Percentiles rank a stretch among this genome's conserved stretches.
Conservation (phyloP, 2,797 vertebrate genomes). For the Chiloscyllium punctatum region DNA sequence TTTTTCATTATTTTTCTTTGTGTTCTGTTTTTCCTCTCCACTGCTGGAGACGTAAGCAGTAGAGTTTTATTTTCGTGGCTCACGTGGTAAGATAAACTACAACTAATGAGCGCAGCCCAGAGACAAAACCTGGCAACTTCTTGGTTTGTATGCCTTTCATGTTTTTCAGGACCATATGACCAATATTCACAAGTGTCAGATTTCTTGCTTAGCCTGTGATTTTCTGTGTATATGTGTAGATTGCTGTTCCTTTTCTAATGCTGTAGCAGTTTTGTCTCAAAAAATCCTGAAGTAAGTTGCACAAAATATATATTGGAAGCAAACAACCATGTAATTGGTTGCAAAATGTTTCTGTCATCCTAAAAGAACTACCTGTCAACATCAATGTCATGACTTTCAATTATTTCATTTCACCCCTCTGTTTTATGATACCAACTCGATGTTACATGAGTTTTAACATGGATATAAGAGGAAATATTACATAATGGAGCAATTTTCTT, state of each 20-base stretch:
- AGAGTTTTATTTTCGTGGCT: too few relatives aligned
- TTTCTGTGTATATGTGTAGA: neutral
- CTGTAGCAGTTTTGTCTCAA: neutral
- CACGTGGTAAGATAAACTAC: too few relatives aligned
- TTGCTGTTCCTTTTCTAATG: neutral
- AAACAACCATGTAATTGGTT: slow-evolving; percentile 36
- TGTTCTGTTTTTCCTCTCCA: too few relatives aligned
- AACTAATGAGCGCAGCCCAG: neutral
- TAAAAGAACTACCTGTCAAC: neutral
- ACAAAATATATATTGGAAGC: slow-evolving; percentile 14
- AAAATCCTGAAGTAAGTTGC: neutral
- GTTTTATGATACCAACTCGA: neutral
- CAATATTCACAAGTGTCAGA: neutral
- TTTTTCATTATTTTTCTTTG: too few relatives aligned
- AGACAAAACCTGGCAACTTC: neutral
- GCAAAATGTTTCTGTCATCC: neutral
- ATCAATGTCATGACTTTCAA: neutral
- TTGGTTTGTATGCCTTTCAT: neutral
- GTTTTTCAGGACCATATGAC: neutral
- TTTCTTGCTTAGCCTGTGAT: slow-evolving; percentile 5
- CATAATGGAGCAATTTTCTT: neutral
- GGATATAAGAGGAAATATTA: neutral
- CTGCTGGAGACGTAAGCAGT: too few relatives aligned
- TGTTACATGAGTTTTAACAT: neutral
- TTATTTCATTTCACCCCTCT: neutral